Evolutionary conservation across 2,113 vertebrate genomes (phyloP).

Genomic region (Channa maculata): DNA sequence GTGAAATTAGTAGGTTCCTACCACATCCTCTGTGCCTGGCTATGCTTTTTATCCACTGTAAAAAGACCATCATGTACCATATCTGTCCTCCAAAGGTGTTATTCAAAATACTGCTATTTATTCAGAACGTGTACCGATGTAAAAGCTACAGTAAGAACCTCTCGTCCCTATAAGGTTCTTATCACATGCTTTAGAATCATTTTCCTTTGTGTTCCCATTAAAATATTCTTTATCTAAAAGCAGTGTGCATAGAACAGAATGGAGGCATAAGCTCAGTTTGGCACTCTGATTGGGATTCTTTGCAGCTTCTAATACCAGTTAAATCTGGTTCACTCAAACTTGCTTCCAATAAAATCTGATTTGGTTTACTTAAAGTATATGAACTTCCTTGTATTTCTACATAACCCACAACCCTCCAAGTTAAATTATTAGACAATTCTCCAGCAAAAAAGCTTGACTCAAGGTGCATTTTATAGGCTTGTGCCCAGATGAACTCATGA

Average conservation of each 20-base stretch:
- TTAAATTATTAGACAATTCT: neutral
- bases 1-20: conserved; percentile 14
- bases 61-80: neutral
- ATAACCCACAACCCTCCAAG: neutral
- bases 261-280: neutral
- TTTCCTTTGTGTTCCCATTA: conserved; percentile 2
- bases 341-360: neutral
- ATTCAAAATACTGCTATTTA: conserved; percentile 32
- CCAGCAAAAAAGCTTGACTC: no score
- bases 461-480: no score
- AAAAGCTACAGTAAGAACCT: conserved; percentile 6
- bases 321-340: neutral
- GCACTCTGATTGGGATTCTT: neutral
- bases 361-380: neutral
- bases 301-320: neutral
- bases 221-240: neutral
- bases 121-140: neutral
- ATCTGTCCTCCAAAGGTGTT: conserved; percentile 26
- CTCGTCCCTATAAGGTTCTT: conserved; percentile 29
- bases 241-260: neutral
- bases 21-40: conserved; percentile 15
- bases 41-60: conserved; percentile 1
- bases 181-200: conserved; percentile 14
- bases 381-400: no score
- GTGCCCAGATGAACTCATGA: no score